Conservation (phyloP, 2,888 invertebrate species). For the Anodontia alba region DNA sequence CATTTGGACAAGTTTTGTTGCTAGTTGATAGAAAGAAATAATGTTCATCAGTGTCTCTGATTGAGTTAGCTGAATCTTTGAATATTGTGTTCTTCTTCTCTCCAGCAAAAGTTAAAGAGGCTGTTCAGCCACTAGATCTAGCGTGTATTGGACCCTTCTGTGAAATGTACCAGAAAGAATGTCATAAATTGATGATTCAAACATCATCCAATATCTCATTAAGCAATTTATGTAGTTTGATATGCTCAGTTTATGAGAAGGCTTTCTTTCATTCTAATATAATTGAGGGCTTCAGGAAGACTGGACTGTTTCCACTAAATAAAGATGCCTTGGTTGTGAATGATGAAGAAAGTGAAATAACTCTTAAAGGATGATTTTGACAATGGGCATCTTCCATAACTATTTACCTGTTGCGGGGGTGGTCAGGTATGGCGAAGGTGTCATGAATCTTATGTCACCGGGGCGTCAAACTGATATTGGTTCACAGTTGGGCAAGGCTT, state of each 20-base stretch:
- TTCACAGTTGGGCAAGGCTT: too few species aligned
- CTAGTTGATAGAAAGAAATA: background rate
- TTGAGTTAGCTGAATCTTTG: background rate
- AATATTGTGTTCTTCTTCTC: background rate
- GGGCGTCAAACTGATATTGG: too few species aligned
- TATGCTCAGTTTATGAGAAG: background rate
- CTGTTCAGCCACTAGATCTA: background rate
- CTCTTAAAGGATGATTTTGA: background rate
- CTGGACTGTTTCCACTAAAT: background rate
- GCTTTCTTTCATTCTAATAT: background rate
- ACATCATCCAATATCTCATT: background rate
- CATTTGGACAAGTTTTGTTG: background rate
- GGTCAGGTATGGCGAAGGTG: too few species aligned
- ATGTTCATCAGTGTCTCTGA: background rate
- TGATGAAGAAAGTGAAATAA: background rate
- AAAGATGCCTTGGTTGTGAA: background rate
- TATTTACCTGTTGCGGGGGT: too few species aligned
- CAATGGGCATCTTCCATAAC: too few species aligned
- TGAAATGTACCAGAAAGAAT: background rate
- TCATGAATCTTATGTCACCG: too few species aligned
- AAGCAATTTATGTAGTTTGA: background rate
- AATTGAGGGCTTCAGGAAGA: background rate
- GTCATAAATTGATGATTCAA: background rate
- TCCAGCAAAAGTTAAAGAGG: background rate
- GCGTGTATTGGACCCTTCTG: background rate